Base-by-base conservation (phyloP, 2,888 invertebrate genomes). In the Trissoscelio sp. region DNA sequence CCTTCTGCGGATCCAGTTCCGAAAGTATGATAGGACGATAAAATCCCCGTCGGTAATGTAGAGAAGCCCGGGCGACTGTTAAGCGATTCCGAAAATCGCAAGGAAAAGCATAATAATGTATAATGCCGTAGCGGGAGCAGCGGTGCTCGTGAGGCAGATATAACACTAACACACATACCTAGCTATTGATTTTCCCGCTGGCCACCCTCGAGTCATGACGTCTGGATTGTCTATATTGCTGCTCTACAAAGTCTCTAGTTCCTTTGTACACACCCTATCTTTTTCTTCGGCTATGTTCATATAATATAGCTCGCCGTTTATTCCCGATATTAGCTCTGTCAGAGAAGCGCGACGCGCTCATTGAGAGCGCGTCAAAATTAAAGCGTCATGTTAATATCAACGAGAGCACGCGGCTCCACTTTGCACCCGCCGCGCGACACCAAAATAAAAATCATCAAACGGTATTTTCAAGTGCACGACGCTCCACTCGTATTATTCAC, bases 131-230 rank as follows among this genome's bases (percentile, higher is more conserved):
- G 31, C 28, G 34, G 34, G 48, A 28, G 58, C 57, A 18, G 16
- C 39, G 34, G 22, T 55, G 18, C 44, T 64, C 34, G 74, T 37
- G 46, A 39, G 80, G 73, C 82, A 82, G 83, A 85, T 87, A 88
- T 88, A 87, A 89, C 86, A 86, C 87, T 87, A 88, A 86, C 88
- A 87, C 87, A 87, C 83, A 88, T 86, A 87, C 83, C 84, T 69
- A 70, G 78, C 83, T 88, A 89, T 89, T 87, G 88, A 89, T 89
- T 88, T 89, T 87, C 81, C 80, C 70, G 64, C 34, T 69, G 81
- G 79, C 84, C 77, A 82, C 78, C 83, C 83, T 66, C 83, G 75
- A 82, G 72, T 75, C 79, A 77, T 82, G 83, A 64, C 79, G 78
- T 81, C 84, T 82, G 83, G 66, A 70, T 70, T 78, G 82, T 79